phyloP scores from a whole-genome alignment of 2,113 vertebrate species.

The Vombatus ursinus region DNA sequence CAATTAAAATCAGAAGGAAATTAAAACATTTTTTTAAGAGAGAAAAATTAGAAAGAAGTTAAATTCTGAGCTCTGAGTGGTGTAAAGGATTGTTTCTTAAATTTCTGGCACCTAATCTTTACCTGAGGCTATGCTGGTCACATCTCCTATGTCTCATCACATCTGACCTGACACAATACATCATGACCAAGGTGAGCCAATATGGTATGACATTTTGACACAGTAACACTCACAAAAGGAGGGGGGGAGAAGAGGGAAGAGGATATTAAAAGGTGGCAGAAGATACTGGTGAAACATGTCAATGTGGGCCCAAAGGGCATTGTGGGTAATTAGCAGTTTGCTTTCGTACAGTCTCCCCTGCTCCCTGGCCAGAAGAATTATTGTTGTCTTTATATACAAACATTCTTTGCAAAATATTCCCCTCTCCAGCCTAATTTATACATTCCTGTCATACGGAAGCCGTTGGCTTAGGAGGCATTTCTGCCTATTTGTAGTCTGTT shows the following conservation, averaged over 20 bases:
- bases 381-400: conserved; percentile 59
- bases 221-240: neutral
- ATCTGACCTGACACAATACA: conserved; percentile 45
- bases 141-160: conserved; percentile 38
- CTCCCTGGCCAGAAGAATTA: conserved; percentile 56
- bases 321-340: conserved; percentile 68
- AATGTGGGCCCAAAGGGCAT: conserved; percentile 15
- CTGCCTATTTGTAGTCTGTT: conserved; percentile 86
- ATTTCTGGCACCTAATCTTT: conserved; percentile 71
- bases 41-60: conserved; percentile 39
- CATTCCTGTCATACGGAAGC: conserved; percentile 81
- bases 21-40: neutral
- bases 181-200: conserved; percentile 62
- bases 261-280: conserved; percentile 68
- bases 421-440: conserved; percentile 82
- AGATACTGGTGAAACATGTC: conserved; percentile 30
- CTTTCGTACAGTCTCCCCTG: neutral
- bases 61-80: conserved; percentile 34
- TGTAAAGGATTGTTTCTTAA: conserved; percentile 56
- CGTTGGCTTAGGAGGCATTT: conserved; percentile 83
- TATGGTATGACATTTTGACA: conserved; percentile 59
- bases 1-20: conserved; percentile 30
- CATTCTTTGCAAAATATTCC: conserved; percentile 78
- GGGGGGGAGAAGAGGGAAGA: conserved; percentile 28
- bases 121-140: conserved; percentile 24